Evolutionary conservation across 92 coral and sea anemone species (phyloP), one percentile per base, ranked within the genome.

Genomic region (Phymanthus crucifer): DNA sequence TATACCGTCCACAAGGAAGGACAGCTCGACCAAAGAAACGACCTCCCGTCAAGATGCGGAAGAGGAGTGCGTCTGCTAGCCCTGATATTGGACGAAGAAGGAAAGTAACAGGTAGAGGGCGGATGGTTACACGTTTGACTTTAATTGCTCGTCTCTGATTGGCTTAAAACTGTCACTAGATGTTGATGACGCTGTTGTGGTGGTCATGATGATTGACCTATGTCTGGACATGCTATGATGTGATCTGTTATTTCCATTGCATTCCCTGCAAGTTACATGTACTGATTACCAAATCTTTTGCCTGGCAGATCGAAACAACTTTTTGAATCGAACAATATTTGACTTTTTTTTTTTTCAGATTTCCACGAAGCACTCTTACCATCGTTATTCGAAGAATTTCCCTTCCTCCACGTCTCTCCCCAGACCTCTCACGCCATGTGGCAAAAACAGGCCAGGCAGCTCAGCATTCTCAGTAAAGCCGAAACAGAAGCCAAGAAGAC

Each of bases 401-500:
- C 99, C 14, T 95, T 93, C 40, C 90, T 95, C n/a, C 99, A 95
- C 77, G 91, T 95, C 66, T 95, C 99, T 77, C 99, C 98, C 83
- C 99, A 95, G 83, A 95, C 99, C 48, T 83, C 97, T 19, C 95
- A 91, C 85, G 86, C 88, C 70, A 93, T 95, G 99, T 90, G 99
- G 94, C 77, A 76, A 58, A 95, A 88, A 78, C 99, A 95, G 89
- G 88, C 97, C 27, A 93, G 90, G 78, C 99, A 95, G 71, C 89
- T 93, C 29, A 86, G 87, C 66, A 79, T 82, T 18, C 73, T 93
- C n/a, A 78, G 89, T 54, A 90, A 88, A 73, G 56, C 96, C 21
- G 95, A 84, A 45, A 48, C 90, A 6, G 91, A 91, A 54, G 85
- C 86, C 58, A 83, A 86, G 74, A 88, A 79, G 57, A 88, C 91